Base-by-base conservation (phyloP, 2,113 vertebrate genomes). In the Dendropsophus ebraccatus region DNA sequence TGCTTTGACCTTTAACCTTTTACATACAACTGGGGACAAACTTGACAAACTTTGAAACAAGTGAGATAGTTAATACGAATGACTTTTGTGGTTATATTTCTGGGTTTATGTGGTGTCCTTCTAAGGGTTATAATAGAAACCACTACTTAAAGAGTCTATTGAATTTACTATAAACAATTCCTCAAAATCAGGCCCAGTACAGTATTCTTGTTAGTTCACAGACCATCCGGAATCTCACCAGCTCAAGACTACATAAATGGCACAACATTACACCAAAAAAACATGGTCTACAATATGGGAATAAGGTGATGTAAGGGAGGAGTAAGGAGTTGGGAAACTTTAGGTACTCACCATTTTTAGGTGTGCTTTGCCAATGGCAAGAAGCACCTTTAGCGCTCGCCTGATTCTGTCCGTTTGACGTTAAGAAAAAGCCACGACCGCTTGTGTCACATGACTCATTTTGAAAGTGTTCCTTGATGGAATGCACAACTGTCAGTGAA, bases 401-500 rank as follows among this genome's bases (percentile, higher is more conserved):
- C 56, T 81, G 78, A 81, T 81, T 81, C 78, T 81, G 78, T 81
- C 78, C 78, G 10, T 81, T 81, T 25, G 78, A 47, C 56, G 78
- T 81, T 81, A 81, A 81, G 78, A 62, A 65, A 81, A 81, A 81
- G 78, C 78, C 78, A 41, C 78, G 52, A 37, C 56, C 78, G 6
- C 78, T 81, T 81, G 56, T 81, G 78, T 81, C 78, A 81, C 58
- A 47, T 65, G 78, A 81, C 78, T 81, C 54, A 81, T 81, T 79
- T 79, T 79, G 76, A 79, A 56, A 79, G 76, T 79, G 76, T 35
- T 79, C 76, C 76, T 79, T 81, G 78, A 47, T 81, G 78, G 78
- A 81, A 81, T 81, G 78, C 78, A 81, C 78, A 62, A 81, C 78
- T 81, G 78, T 81, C 78, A 81, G 78, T 81, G 54, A 81, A 81